Evolutionary conservation across 1,140 invertebrate species (phyloP), one percentile per base, ranked within the genome.

Genomic region (Stegodyphus mimosarum): DNA sequence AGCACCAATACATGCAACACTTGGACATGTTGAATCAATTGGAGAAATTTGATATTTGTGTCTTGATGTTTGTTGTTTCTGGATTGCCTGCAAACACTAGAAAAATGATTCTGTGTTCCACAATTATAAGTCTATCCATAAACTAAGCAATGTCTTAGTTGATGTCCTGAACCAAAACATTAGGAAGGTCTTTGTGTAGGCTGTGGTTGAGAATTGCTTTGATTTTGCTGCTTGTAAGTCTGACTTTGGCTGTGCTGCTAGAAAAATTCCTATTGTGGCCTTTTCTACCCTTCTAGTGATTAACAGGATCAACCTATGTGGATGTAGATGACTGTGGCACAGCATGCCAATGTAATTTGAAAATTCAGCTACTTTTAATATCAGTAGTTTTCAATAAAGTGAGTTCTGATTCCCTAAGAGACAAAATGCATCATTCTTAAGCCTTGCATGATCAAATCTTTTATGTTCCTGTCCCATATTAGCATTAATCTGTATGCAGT

Each of bases 261-360:
- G 64, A 11, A 6, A 10, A n/a, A 66, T n/a, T n/a, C 7, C 17
- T 66, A n/a, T 17, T 17, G 7, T 66, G 64, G 6, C 6, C 64
- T 66, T 66, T 7, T 10, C 7, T 11, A 10, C n/a, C n/a, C 17
- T 66, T 66, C 6, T 66, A n/a, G 7, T n/a, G 64, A 17, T 7
- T 66, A 11, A 66, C n/a, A n/a, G 64, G 6, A 66, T 66, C 64
- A 17, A 66, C 64, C n/a, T 66, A n/a, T n/a, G 17, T 66, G n/a
- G 64, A 66, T 66, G 64, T n/a, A n/a, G 64, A 66, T 66, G 64
- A n/a, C 17, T 66, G 64, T n/a, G 64, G n/a, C 69, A 71, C 49
- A 13, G 69, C 69, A 49, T 9, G 7, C 11, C 11, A 71, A 71
- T 71, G 69, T 10, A 71, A n/a, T 50, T 48, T 33, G 69, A 71